Percentiles rank a stretch among this genome's conserved stretches.
Evolutionary conservation across 2,113 vertebrate genomes (phyloP).

Genomic region (Crypturellus undulatus): DNA sequence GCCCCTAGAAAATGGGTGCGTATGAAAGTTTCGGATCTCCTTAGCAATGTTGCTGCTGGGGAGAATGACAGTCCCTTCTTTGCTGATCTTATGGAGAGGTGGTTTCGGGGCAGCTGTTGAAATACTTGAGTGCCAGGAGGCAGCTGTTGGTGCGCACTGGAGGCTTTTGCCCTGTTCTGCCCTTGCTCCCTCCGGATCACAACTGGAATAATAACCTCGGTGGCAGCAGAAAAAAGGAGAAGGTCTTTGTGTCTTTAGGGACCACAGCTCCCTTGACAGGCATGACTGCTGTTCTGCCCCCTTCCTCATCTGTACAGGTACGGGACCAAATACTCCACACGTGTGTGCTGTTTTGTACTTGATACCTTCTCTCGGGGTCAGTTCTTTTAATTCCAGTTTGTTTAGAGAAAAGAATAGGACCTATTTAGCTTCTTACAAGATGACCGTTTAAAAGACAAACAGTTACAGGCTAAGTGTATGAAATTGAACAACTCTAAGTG

Average conservation of each 20-base stretch:
- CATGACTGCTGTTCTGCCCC: neutral
- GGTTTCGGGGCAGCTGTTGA: rapidly evolving
- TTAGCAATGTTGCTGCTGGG: rapidly evolving
- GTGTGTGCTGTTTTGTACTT: constrained; percentile 64
- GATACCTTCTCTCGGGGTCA: constrained; percentile 67
- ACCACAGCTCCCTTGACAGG: neutral
- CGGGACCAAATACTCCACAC: neutral
- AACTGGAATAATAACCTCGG: rapidly evolving
- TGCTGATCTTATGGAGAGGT: neutral
- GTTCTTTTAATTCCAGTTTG: neutral
- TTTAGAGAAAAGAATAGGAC: neutral
- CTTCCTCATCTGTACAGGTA: neutral
- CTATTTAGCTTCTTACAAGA: neutral
- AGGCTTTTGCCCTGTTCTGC: neutral
- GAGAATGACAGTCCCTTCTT: rapidly evolving
- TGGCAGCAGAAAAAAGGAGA: no score
- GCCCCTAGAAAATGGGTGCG: rapidly evolving
- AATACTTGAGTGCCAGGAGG: neutral
- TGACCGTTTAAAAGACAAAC: neutral
- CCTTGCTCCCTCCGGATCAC: neutral
- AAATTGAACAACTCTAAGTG: constrained; percentile 60
- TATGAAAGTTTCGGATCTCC: rapidly evolving
- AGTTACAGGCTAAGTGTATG: constrained; percentile 7
- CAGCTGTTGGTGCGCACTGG: rapidly evolving
- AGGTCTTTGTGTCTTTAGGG: neutral